Base-by-base conservation (phyloP, 2,797 vertebrate genomes). In the Poecilia gillii region DNA sequence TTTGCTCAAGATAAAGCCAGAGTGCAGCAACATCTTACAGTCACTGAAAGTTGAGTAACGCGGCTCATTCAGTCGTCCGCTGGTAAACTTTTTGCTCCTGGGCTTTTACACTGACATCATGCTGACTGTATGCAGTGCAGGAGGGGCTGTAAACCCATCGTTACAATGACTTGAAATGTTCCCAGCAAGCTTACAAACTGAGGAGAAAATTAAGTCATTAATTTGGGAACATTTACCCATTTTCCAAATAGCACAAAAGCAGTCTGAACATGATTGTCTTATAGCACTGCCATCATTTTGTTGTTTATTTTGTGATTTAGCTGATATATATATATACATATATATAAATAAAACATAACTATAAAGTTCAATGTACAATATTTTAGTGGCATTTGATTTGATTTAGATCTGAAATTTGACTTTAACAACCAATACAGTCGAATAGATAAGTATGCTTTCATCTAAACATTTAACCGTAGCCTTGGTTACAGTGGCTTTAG, bases 1-100 rank as follows among this genome's bases (percentile, higher is more conserved):
- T 88, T 90, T 88, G 75, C 78, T 82, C 85, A 81, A 76, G 78
- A 83, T 80, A 68, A 88, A 49, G 81, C 43, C 81, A 78, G 64
- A 73, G 75, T 72, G 23, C 28, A 33, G 66, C 20, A 62, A 28
- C 41, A 62, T 72, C 7, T 51, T 16, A 71, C 49, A 70, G 51
- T 36, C 5, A 43, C 36, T 41, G 57, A 33, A n/a, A 51, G 57
- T 18, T 43, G 39, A 79, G 11, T 16, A 33, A 25, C 12, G 12
- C 41, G 28, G 2, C 1, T 43, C 9, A 6, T 43, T 55, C 46
- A 70, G 28, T 23, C 12, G 6, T 39, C 41, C 49, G 31, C 43
- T 47, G n/a, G 18, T 36, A 43, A 16, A 55, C n/a, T 7, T 51
- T 20, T 53, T 77, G 66, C 16, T 71, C 47, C 64, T 31, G 36